Evolutionary conservation across 2,113 vertebrate species (phyloP).

Genomic region (Pan paniscus): DNA sequence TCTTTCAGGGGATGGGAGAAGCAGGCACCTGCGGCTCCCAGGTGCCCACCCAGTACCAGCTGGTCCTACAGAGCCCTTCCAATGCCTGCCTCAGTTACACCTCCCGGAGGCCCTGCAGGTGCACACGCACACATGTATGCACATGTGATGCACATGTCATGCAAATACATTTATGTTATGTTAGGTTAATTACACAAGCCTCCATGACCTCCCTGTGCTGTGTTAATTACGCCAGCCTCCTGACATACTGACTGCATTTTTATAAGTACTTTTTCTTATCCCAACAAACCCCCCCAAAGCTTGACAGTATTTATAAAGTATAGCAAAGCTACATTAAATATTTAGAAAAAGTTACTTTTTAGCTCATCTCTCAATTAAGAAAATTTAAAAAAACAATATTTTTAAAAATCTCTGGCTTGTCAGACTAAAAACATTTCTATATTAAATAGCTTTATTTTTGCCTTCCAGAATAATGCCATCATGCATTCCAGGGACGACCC

Average conservation of each 20-base stretch:
- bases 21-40: background rate
- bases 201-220: too few species aligned
- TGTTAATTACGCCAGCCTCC: too few species aligned
- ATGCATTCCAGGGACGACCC: too few species aligned
- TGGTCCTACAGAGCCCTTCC: background rate
- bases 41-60: too few species aligned
- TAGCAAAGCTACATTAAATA: background rate
- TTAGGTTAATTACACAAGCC: rapidly evolving
- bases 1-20: too few species aligned
- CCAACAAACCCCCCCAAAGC: background rate
- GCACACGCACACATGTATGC: rapidly evolving
- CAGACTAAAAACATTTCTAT: background rate
- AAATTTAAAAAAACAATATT: background rate
- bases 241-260: background rate
- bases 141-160: rapidly evolving
- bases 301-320: background rate
- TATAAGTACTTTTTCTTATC: background rate
- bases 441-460: background rate
- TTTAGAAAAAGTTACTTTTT: background rate
- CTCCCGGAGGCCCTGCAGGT: rapidly evolving
- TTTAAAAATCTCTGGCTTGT: background rate
- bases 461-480: background rate
- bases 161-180: rapidly evolving
- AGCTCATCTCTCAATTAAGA: background rate
- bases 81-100: rapidly evolving